Conservation (phyloP, 2,797 vertebrate genomes). For the Pteronotus mesoamericanus region DNA sequence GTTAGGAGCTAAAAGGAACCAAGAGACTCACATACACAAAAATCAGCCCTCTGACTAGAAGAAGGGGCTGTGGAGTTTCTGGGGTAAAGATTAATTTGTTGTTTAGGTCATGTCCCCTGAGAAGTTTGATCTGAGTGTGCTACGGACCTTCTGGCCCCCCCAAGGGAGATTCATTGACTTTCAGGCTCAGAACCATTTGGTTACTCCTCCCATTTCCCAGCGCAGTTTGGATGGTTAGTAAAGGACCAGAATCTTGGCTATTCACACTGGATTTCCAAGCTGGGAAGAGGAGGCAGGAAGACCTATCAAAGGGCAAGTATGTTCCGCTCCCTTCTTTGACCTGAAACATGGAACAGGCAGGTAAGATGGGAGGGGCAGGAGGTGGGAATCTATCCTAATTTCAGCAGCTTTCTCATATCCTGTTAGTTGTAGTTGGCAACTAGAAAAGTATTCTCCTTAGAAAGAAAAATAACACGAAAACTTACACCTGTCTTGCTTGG, state of each 20-base stretch:
- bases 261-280: neutral
- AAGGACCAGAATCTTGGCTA: neutral
- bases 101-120: neutral
- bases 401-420: neutral
- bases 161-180: neutral
- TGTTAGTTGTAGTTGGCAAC: neutral
- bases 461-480: neutral
- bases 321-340: neutral
- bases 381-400: neutral
- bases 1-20: neutral
- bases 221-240: neutral
- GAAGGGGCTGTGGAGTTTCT: neutral
- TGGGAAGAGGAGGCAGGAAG: neutral
- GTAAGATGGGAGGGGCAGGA: neutral
- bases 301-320: neutral
- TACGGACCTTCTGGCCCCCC: neutral
- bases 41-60: neutral
- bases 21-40: neutral
- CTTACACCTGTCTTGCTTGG: neutral
- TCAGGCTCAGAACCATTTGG: neutral
- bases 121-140: neutral
- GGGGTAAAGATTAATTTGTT: neutral
- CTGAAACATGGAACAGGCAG: neutral
- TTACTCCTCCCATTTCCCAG: neutral
- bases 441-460: neutral